Evolutionary conservation across 1,140 invertebrate species (phyloP), one percentile per base, ranked within the genome.

Genomic region (Macrotrachela quadricornifera): DNA sequence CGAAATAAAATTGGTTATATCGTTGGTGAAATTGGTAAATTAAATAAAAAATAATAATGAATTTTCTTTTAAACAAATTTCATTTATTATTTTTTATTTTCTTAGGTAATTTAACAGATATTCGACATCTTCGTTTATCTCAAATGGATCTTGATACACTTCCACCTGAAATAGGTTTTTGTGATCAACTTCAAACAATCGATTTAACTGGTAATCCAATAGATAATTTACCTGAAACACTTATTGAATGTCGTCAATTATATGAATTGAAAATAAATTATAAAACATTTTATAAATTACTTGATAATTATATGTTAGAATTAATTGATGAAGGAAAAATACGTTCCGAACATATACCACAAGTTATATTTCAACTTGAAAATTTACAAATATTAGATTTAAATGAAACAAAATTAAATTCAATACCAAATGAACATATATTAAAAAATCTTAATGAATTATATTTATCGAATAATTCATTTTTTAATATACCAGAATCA

Each of bases 191-290:
- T 21, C 61, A 66, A 46, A 63, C 64, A 56, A 58, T 71, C 18
- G 53, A 64, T 11, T 56, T 71, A 30, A 69, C 63, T 62, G 69
- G 67, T 1, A 71, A 71, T 55, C 56, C 58, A n/a, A 67, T 71
- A 13, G 63, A 67, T 50, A 64, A 57, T 17, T 54, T 71, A 18
- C 69, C 69, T 0, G 67, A 71, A 53, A 67, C 63, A 0, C 55
- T 71, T 10, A 58, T 60, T 3, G 65, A 67, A 53, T 58, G 69
- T 56, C 56, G 58, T 0, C 66, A 64, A 50, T 57, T 70, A 45
- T 56, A 59, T 41, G 59, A 59, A 14, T 46, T 70, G 15, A 60
- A 61, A 17, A 57, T 70, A 11, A 68, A 68, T 56, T 66, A 64
- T 50, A 59, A 63, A 37, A 65, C 60, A 51, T 69, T 70, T 57